Evolutionary conservation across 1,140 invertebrate genomes (phyloP).

Genomic region (Drosophila biarmipes): DNA sequence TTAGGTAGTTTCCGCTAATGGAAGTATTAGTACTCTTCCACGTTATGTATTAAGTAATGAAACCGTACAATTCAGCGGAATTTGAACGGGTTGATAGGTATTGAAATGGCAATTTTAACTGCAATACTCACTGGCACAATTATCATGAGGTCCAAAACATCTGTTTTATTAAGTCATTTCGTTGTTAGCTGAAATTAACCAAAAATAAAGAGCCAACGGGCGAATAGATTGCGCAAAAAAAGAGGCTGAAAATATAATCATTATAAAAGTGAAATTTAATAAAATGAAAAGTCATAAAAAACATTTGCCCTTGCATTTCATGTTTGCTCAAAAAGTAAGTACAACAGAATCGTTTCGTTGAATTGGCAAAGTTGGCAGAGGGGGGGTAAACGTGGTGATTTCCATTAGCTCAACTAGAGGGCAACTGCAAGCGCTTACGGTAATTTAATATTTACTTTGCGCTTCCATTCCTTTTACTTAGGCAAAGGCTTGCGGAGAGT

Average conservation of each 20-base stretch:
- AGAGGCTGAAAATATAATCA: slow-evolving; percentile 73
- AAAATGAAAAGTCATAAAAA: slow-evolving; percentile 78
- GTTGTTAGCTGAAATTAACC: slow-evolving; percentile 40
- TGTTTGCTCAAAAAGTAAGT: slow-evolving; percentile 74
- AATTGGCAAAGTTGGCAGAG: background rate
- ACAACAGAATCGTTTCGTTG: slow-evolving; percentile 46
- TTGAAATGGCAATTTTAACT: slow-evolving; percentile 1
- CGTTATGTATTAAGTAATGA: background rate
- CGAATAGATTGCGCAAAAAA: slow-evolving; percentile 9
- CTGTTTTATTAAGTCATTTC: slow-evolving; percentile 77
- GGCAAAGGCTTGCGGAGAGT: slow-evolving; percentile 49
- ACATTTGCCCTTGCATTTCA: slow-evolving; percentile 78
- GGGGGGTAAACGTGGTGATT: slow-evolving; percentile 9
- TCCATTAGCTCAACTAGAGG: slow-evolving; percentile 51
- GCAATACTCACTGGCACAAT: slow-evolving; percentile 14
- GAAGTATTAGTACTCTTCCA: no score
- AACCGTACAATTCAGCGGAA: slow-evolving; percentile 6
- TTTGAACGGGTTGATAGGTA: slow-evolving; percentile 1
- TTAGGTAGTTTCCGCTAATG: no score
- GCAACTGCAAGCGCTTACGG: slow-evolving; percentile 5
- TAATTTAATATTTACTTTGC: slow-evolving; percentile 80
- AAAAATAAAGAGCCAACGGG: background rate
- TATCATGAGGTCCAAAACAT: slow-evolving; percentile 38
- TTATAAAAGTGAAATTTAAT: slow-evolving; percentile 82
- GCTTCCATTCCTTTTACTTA: slow-evolving; percentile 74